Evolutionary conservation across 2,797 vertebrate species (phyloP).

Genomic region (Hylomyscus alleni): DNA sequence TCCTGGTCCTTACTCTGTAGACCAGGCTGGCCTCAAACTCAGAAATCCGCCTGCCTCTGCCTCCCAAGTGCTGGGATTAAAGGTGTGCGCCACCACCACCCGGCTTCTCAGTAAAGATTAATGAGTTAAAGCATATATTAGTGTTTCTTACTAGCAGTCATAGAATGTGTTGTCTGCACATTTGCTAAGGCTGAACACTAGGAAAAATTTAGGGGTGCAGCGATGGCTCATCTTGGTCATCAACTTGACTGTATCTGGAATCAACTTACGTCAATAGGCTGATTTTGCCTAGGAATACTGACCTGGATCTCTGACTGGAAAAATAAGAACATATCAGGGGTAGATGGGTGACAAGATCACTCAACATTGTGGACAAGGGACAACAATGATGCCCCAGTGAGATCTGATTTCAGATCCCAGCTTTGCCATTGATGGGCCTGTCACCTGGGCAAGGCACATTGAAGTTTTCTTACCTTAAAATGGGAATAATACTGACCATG

Average conservation of each 20-base stretch:
- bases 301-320: not conserved
- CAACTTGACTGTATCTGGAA: too few species aligned
- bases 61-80: too few species aligned
- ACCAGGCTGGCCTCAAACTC: too few species aligned
- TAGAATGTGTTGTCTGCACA: not conserved
- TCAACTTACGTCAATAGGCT: not conserved
- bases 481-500: not conserved
- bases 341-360: not conserved
- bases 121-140: not conserved
- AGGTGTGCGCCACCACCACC: too few species aligned
- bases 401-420: not conserved
- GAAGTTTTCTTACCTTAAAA: not conserved
- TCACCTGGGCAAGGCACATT: not conserved
- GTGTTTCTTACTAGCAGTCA: not conserved
- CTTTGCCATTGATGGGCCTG: not conserved
- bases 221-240: too few species aligned
- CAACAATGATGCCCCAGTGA: not conserved
- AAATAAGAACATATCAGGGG: not conserved
- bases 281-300: conserved; percentile 31
- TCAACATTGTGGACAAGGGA: not conserved
- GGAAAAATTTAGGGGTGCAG: too few species aligned
- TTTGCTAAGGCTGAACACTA: too few species aligned
- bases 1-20: too few species aligned
- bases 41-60: too few species aligned
- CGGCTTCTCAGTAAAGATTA: not conserved